Conservation (phyloP, 2,113 vertebrate genomes). For the Lutjanus erythropterus region DNA sequence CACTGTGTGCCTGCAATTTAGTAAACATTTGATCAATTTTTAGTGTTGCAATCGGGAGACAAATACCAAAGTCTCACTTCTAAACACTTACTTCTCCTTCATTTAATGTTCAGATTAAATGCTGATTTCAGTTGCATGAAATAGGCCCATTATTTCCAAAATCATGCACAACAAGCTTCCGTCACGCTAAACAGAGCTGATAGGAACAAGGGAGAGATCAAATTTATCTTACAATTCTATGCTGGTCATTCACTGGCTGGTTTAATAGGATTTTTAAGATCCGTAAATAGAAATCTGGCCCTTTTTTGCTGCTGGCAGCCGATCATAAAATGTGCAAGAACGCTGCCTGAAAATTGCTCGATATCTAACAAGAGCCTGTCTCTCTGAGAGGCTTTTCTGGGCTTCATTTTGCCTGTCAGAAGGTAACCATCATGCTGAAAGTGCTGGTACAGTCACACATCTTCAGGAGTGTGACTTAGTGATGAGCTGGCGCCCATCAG, state of each 20-base stretch:
- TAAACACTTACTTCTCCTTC: not conserved
- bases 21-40: not conserved
- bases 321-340: not conserved
- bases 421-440: constrained; percentile 30
- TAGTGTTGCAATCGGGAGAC: not conserved
- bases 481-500: constrained; percentile 66
- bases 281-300: not conserved
- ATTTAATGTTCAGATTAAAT: not conserved
- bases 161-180: not conserved
- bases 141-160: constrained; percentile 5
- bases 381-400: constrained; percentile 10
- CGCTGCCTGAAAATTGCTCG: constrained; percentile 21
- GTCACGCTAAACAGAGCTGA: not conserved
- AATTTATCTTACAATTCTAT: not conserved
- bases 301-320: not conserved
- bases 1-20: not conserved
- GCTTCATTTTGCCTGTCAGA: constrained; percentile 28
- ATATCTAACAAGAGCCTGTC: constrained; percentile 17
- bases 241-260: not conserved
- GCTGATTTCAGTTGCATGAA: not conserved
- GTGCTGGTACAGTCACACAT: constrained; percentile 63
- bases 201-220: not conserved
- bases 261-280: not conserved
- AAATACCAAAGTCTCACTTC: not conserved
- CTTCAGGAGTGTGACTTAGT: constrained; percentile 66